Conservation (phyloP, 2,113 vertebrate species). For the Sula dactylatra region DNA sequence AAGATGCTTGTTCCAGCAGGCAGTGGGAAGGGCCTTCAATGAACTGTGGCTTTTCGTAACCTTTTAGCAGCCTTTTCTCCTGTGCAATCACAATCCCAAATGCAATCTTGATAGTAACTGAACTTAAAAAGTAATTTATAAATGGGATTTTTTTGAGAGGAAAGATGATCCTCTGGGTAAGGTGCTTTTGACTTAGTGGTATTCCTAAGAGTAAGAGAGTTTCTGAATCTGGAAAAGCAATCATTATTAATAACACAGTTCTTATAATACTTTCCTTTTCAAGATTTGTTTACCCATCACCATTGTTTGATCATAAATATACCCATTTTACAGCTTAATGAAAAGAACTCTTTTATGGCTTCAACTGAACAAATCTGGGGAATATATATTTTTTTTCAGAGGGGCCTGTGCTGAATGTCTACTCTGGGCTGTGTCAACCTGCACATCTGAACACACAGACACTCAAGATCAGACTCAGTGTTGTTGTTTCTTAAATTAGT, state of each 20-base stretch:
- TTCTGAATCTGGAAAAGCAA: neutral
- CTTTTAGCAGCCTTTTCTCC: neutral
- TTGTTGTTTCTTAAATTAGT: neutral
- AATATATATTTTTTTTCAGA: neutral
- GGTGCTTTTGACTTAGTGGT: neutral
- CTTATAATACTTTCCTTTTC: neutral
- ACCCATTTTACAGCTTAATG: neutral
- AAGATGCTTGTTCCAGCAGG: neutral
- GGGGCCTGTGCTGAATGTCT: neutral
- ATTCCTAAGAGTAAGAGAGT: neutral
- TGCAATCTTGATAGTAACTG: neutral
- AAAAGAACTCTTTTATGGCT: neutral
- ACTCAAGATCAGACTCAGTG: neutral
- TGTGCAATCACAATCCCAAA: neutral
- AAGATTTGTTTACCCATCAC: neutral
- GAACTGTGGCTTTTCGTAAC: neutral
- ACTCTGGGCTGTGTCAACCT: neutral
- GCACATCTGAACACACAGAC: neutral
- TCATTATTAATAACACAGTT: neutral
- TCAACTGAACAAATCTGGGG: neutral
- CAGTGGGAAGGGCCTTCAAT: neutral
- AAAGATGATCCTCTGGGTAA: neutral
- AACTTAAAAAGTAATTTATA: neutral
- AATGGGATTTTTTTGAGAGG: neutral
- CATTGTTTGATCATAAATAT: constrained; percentile 8